These are phyloP conservation scores for Hylaeus volcanicus DNA, from an alignment of 1,140 invertebrate species.

Conservation along the genomic window DNA sequence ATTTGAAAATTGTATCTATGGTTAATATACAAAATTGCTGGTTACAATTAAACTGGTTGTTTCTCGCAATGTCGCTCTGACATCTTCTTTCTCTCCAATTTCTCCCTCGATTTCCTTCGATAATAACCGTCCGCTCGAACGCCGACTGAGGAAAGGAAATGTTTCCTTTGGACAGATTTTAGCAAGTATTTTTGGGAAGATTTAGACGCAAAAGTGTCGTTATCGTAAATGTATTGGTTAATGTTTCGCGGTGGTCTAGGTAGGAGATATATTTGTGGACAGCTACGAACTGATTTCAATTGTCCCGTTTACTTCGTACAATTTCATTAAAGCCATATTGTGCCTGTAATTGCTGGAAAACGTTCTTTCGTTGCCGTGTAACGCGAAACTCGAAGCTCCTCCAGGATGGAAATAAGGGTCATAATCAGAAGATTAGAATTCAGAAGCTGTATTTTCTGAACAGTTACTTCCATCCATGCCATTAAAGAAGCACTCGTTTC, in stretches of 20 bases:
- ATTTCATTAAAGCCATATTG: not conserved
- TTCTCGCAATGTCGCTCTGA: not conserved
- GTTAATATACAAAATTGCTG: not conserved
- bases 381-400: not conserved
- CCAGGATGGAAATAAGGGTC: not conserved
- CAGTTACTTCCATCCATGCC: not conserved
- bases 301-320: not conserved
- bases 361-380: no score
- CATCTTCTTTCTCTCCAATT: not conserved
- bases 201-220: not conserved
- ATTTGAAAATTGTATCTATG: no score
- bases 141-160: not conserved
- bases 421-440: not conserved
- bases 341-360: not conserved
- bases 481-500: not conserved
- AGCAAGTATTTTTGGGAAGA: not conserved
- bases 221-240: not conserved
- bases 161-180: not conserved
- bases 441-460: not conserved
- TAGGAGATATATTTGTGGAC: no score
- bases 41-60: no score
- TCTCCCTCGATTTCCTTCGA: not conserved
- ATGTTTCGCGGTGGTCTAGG: not conserved
- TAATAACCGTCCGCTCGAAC: not conserved
- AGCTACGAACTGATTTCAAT: no score